Base-by-base conservation (phyloP, 1,140 invertebrate genomes). In the Anagrus nilaparvatae region DNA sequence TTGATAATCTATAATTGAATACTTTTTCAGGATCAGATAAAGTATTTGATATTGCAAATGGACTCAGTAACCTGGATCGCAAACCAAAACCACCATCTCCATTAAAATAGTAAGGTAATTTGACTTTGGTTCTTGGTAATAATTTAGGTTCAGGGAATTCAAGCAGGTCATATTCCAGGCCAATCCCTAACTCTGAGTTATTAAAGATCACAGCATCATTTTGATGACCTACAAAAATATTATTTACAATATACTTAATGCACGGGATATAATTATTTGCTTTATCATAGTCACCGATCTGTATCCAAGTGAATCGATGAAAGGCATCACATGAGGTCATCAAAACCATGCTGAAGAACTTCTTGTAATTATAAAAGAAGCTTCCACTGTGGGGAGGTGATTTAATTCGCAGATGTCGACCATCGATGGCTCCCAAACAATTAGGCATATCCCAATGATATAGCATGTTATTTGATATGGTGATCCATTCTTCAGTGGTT, bases 61-160 rank as follows among this genome's bases (percentile, higher is more conserved):
- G 70, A 40, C 69, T 69, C 59, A 73, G 62, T 14, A 72, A 27
- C 37, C 65, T 42, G 43, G 33, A 24, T 46, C 46, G 49, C 24
- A 75, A 35, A 20, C 64, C 51, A 56, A 74, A 76, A 21, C 69
- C 69, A 37, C 65, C 65, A 54, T 74, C 71, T 9, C 38, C 71
- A 17, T 70, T 53, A 56, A 69, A 52, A 54, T 51, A 17, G 29
- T 25, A 27, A 24, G 13, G 33, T 35, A 21, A 13, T 24, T n/a
- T 35, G 19, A 24, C 27, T 24, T 54, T 44, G 13, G 40, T 24
- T 8, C 52, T 28, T 16, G 38, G 28, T 18, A 43, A 31, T 14
- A 7, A 14, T 30, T 5, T 14, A 10, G 29, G n/a, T n/a, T 5
- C 4, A 7, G 29, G 29, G 5, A 30, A 10, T n/a, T n/a, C n/a